Evolutionary conservation across 2,888 invertebrate genomes (phyloP).

Genomic region (Campopleginae sp.): DNA sequence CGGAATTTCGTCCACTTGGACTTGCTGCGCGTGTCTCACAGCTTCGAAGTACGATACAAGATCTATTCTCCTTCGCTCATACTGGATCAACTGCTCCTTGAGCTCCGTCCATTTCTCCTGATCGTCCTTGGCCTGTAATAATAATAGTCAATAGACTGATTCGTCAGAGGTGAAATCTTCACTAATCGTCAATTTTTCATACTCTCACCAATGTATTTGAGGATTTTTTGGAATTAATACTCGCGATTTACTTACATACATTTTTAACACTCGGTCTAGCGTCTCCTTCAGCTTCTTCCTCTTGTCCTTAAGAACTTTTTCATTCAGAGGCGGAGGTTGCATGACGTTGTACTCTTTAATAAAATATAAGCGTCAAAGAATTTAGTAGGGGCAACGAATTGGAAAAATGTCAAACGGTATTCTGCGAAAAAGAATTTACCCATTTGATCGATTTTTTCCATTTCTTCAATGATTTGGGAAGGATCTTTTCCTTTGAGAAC

Average conservation of each 20-base stretch:
- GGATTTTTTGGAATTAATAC: slow-evolving; percentile 4
- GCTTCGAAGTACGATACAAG: slow-evolving; percentile 97
- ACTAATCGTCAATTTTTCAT: not conserved
- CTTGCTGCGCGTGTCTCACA: slow-evolving; percentile 97
- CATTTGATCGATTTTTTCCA: slow-evolving; percentile 99
- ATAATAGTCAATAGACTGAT: slow-evolving; percentile 29
- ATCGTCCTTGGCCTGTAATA: slow-evolving; percentile 95
- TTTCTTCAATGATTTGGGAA: slow-evolving; percentile 95
- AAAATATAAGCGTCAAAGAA: not conserved
- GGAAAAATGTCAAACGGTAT: slow-evolving; percentile 38
- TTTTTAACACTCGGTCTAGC: slow-evolving; percentile 95
- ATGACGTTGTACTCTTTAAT: slow-evolving; percentile 95
- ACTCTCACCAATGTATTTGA: slow-evolving; percentile 32
- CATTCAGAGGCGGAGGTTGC: slow-evolving; percentile 97
- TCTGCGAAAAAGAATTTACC: slow-evolving; percentile 86
- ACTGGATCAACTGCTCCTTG: slow-evolving; percentile 95
- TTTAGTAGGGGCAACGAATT: not conserved
- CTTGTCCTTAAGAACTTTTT: slow-evolving; percentile 98
- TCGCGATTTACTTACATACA: slow-evolving; percentile 92
- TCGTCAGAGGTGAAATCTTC: not conserved
- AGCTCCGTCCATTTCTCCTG: slow-evolving; percentile 96
- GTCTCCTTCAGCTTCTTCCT: slow-evolving; percentile 97
- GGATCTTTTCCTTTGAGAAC: slow-evolving; percentile 99
- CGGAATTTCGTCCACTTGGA: slow-evolving; percentile 98
- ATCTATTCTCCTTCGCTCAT: slow-evolving; percentile 94